phyloP scores from a whole-genome alignment of 2,888 invertebrate species.

The Aspidiotus destructor region DNA sequence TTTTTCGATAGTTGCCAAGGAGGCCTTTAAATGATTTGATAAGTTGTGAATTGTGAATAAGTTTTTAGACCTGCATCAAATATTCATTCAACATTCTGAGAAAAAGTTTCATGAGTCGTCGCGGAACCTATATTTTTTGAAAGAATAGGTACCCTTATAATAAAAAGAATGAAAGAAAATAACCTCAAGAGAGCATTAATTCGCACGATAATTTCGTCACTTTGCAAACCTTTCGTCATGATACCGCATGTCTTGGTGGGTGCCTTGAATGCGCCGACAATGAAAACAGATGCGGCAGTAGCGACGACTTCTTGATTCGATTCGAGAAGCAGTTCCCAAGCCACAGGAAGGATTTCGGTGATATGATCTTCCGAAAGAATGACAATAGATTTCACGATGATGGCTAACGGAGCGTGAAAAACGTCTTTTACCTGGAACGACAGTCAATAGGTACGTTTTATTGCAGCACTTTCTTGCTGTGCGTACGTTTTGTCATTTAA shows the following conservation, averaged over 20 bases:
- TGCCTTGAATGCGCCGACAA: constrained; percentile 83
- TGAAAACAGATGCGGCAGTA: constrained; percentile 78
- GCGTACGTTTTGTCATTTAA: too few relatives aligned
- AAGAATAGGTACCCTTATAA: too few relatives aligned
- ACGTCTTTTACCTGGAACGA: constrained; percentile 64
- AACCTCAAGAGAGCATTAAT: constrained; percentile 70
- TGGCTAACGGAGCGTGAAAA: constrained; percentile 80
- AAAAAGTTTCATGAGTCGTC: too few relatives aligned
- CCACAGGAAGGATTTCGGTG: constrained; percentile 76
- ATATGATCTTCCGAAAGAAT: constrained; percentile 80
- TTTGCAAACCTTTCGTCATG: constrained; percentile 78
- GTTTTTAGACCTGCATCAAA: too few relatives aligned
- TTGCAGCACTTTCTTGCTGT: neutral
- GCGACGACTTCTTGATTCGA: constrained; percentile 79
- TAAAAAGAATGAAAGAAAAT: neutral
- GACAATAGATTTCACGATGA: constrained; percentile 79
- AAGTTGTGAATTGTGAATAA: too few relatives aligned
- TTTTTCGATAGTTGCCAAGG: too few relatives aligned
- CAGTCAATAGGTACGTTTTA: neutral
- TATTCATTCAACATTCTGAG: too few relatives aligned
- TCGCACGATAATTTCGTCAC: constrained; percentile 69
- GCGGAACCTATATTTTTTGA: too few relatives aligned
- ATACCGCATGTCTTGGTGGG: constrained; percentile 81
- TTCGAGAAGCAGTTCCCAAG: constrained; percentile 91
- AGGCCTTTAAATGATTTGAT: too few relatives aligned